Evolutionary conservation across 1,140 invertebrate genomes (phyloP).

Genomic region (Bombus fervidus): DNA sequence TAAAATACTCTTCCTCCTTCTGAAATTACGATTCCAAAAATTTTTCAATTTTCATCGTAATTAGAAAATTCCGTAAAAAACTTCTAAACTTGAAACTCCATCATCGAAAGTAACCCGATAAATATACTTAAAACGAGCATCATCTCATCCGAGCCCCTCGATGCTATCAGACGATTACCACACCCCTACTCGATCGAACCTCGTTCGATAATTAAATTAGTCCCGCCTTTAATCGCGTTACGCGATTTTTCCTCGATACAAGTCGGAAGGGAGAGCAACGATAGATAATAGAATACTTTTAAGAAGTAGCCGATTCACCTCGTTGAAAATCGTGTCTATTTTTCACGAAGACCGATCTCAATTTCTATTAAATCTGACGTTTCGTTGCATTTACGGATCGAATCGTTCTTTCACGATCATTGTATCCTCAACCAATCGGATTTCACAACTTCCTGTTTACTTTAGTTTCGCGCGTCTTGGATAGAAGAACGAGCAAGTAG

Average conservation of each 20-base stretch:
- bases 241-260: neutral
- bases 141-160: neutral
- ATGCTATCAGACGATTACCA: neutral
- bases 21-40: too few relatives aligned
- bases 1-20: too few relatives aligned
- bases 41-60: too few relatives aligned
- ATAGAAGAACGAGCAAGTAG: neutral
- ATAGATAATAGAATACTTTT: neutral
- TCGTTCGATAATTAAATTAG: conserved; percentile 12
- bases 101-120: neutral
- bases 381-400: neutral
- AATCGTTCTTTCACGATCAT: conserved; percentile 2
- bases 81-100: neutral
- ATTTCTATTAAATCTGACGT: conserved; percentile 14
- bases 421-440: conserved; percentile 16
- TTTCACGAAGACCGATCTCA: neutral
- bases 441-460: conserved; percentile 27
- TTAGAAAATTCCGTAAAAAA: neutral
- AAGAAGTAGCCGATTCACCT: neutral
- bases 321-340: neutral
- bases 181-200: neutral
- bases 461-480: neutral
- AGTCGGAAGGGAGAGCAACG: too few relatives aligned
- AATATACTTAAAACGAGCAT: neutral
- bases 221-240: conserved; percentile 17